Percentiles rank a stretch among this genome's conserved stretches.
phyloP scores from a whole-genome alignment of 2,888 invertebrate genomes.

The Limnephilus marmoratus region DNA sequence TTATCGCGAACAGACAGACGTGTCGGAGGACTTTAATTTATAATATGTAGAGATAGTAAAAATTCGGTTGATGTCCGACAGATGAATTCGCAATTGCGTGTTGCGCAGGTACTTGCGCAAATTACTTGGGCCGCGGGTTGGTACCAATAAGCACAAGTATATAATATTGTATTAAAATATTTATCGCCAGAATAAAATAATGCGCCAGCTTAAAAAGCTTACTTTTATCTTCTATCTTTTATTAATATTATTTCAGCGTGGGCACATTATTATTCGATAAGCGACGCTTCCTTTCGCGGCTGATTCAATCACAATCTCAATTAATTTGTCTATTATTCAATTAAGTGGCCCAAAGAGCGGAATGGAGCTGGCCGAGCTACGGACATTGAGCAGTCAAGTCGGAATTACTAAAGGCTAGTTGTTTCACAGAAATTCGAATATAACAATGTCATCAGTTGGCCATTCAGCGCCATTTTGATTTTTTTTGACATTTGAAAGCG shows the following conservation, averaged over 20 bases:
- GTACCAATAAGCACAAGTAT: neutral
- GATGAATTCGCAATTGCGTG: too few species aligned
- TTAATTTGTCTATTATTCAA: conserved; percentile 2
- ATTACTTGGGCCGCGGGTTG: too few species aligned
- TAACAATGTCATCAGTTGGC: too few species aligned
- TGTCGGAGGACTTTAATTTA: too few species aligned
- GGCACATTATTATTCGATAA: neutral
- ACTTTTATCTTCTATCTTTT: neutral
- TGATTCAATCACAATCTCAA: neutral
- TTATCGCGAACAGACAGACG: too few species aligned
- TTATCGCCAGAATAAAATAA: neutral
- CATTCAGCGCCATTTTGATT: too few species aligned
- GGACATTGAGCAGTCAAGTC: neutral
- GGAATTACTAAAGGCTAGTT: neutral
- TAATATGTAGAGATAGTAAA: too few species aligned
- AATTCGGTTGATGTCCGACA: too few species aligned
- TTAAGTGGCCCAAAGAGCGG: neutral
- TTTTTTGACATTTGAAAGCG: too few species aligned
- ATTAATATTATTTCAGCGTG: neutral
- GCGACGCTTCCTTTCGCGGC: neutral
- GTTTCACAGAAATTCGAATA: too few species aligned
- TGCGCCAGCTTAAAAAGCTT: neutral
- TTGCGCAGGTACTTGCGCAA: too few species aligned
- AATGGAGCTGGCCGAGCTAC: neutral
- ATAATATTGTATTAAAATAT: neutral